These are phyloP conservation scores for Zelostemma sp. DNA, from an alignment of 1,140 invertebrate species.

Conservation along the genomic window DNA sequence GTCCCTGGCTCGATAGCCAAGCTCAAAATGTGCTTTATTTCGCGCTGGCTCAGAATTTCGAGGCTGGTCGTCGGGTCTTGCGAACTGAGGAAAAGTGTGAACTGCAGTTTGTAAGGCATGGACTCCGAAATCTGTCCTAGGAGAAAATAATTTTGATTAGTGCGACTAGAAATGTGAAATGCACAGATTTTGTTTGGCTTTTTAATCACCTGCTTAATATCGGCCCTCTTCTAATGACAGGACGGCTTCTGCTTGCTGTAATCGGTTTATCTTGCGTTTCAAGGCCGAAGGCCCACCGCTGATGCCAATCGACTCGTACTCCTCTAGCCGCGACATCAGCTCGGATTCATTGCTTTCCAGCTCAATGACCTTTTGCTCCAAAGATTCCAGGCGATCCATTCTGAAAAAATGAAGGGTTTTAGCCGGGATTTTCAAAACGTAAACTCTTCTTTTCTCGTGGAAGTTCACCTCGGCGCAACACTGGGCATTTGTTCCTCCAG, in stretches of 20 bases:
- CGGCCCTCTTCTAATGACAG: conserved; percentile 62
- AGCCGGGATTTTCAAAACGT: no score
- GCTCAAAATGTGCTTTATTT: conserved; percentile 82
- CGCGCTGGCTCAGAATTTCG: conserved; percentile 73
- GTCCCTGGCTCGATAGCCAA: conserved; percentile 74
- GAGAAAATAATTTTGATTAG: background rate
- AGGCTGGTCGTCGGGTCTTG: conserved; percentile 82
- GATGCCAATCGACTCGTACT: conserved; percentile 64
- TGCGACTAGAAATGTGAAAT: no score
- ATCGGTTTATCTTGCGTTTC: conserved; percentile 60
- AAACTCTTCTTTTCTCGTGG: no score
- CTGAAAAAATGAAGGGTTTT: no score
- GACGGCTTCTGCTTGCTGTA: conserved; percentile 61
- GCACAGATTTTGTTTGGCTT: conserved; percentile 11
- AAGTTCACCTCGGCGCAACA: conserved; percentile 54
- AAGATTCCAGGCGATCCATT: conserved; percentile 57
- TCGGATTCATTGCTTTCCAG: conserved; percentile 54
- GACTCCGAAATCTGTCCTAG: conserved; percentile 80
- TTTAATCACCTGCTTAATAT: conserved; percentile 76
- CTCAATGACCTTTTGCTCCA: conserved; percentile 57
- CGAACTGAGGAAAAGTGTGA: conserved; percentile 84
- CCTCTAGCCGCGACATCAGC: conserved; percentile 50
- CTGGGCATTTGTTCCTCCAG: conserved; percentile 65
- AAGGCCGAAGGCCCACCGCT: conserved; percentile 51
- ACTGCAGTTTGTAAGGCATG: conserved; percentile 76